phyloP scores from a whole-genome alignment of 2,113 vertebrate species.

The Odocoileus virginianus region DNA sequence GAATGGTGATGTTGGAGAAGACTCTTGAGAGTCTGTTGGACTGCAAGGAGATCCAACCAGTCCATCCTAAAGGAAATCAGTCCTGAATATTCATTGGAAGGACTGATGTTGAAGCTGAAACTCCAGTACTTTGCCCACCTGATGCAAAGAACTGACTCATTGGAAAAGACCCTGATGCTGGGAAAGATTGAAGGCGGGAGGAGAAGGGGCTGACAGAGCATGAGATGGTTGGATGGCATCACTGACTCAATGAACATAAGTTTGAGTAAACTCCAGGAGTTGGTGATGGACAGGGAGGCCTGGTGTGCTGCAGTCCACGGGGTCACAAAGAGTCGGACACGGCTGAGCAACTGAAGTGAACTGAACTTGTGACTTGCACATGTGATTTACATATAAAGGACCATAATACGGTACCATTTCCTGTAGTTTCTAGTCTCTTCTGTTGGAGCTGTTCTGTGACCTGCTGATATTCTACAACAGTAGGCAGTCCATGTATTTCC shows the following conservation, averaged over 20 bases:
- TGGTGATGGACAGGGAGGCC: background rate
- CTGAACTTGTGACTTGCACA: background rate
- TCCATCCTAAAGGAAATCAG: background rate
- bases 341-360: background rate
- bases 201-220: background rate
- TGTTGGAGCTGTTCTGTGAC: background rate
- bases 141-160: background rate
- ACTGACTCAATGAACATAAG: accelerated
- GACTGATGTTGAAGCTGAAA: background rate
- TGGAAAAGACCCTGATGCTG: background rate
- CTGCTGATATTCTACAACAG: background rate
- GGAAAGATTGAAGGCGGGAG: background rate
- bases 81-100: background rate
- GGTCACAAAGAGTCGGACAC: background rate
- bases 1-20: background rate
- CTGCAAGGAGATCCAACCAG: background rate
- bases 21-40: background rate
- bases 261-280: background rate
- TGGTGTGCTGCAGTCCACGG: background rate
- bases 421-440: background rate
- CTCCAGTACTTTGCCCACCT: background rate
- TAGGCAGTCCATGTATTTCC: background rate
- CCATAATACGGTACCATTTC: background rate
- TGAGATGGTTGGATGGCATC: background rate
- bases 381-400: background rate